Evolutionary conservation across 35 echinoderm and acorn worm genomes (phyloP), one percentile per base, ranked within the genome.

Genomic region (Acanthaster planci): DNA sequence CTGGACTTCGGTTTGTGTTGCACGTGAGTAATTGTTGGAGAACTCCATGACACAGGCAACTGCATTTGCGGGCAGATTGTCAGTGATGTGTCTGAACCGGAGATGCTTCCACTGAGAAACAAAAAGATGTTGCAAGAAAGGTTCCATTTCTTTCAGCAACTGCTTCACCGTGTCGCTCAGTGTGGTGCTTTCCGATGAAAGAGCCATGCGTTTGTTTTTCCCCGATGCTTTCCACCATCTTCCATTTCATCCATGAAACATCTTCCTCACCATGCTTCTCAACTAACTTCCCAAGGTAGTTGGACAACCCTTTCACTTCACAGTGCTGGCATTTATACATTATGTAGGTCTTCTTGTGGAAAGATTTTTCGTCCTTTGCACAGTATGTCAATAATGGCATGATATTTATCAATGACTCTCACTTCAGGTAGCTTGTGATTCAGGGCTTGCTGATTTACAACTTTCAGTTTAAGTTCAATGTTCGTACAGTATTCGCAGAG

Each of bases 61-160:
- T 1, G 44, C 9, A 18, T 38, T 55, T 68, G 64, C 83, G 8
- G 54, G 57, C 8, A 75, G 19, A n/a, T 56, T 56, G 0, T 29
- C 77, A 12, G 31, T 40, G 21, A 15, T 86, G 30, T 86, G 18
- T 1, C 8, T 2, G 19, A 78, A 81, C 18, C 27, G 39, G 1
- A 51, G 8, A 1, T 90, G 78, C 39, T 90, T 79, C 87, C 87
- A 90, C 17, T 29, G 50, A 32, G 87, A 79, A 38, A 83, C 40
- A 76, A 90, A 90, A 19, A 90, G 12, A 51, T 90, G 87, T 76
- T 83, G 76, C 52, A 80, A 37, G 15, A 90, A 76, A 1, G 39
- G 10, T 54, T 55, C 1, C 19, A 80, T 38, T 51, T 81, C 78
- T 1, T 18, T 29, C 8, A 52, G 19, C 1, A 81, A 50, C 37